Evolutionary conservation across 2,113 vertebrate genomes (phyloP), one percentile per base, ranked within the genome.

Genomic region (Oreotragus oreotragus): DNA sequence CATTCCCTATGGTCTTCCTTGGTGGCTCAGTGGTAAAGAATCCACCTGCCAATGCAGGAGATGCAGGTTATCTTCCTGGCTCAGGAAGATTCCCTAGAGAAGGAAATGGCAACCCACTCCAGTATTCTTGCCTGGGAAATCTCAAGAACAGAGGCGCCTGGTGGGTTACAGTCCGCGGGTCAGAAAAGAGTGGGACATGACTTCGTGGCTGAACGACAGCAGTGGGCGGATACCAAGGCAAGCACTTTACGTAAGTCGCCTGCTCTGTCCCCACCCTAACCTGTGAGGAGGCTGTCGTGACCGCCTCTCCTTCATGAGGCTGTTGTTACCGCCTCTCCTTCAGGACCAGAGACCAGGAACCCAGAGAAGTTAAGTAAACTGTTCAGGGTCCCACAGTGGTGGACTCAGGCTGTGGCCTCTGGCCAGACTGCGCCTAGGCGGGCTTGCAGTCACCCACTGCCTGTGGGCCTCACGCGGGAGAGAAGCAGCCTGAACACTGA

Each of bases 381-480:
- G 12, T 3, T 39, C 57, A 36, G 14, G 47, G 45, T 47, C 36
- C 49, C 64, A 53, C 36, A 86, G 25, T 19, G 21, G 1, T 4
- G 88, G 23, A 12, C 14, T 33, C 6, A 0, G 17, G 36, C n/a
- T 16, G 25, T 51, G 43, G 27, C 62, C 45, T 57, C 45, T 62
- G 47, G 14, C 23, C 66, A 27, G 17, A 17, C n/a, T n/a, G 11
- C 3, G 12, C 49, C 84, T 25, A 17, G 7, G 21, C 79, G 21
- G 30, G 60, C 51, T 47, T 2, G n/a, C 2, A 6, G 49, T 47
- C 33, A 45, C 45, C 39, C 6, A 5, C 39, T 16, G 4, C 12
- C 53, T 2, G 6, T 8, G 2, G 17, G 7, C 33, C 39, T 51
- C 15, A 12, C 1, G 6, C 28, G 2, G 4, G 1, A 30, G 53